These are phyloP conservation scores for Ctenochaetus hawaiiensis DNA, from an alignment of 2,797 vertebrate species.

Conservation along the genomic window DNA sequence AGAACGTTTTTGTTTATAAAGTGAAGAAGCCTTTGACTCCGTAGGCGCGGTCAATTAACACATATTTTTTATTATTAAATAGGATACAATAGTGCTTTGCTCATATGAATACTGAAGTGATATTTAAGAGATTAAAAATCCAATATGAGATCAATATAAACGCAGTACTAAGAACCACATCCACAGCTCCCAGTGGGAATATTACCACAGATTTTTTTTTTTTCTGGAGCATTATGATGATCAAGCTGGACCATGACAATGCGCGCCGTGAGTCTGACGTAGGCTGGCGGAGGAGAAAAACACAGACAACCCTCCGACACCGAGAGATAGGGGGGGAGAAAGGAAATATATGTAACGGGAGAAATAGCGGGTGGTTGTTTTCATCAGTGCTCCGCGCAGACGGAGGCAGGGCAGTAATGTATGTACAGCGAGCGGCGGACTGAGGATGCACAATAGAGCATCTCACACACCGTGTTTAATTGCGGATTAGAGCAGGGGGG, in stretches of 20 bases:
- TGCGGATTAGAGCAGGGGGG: conserved; percentile 79
- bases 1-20: background rate
- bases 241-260: conserved; percentile 76
- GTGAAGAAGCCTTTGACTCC: background rate
- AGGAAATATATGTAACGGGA: conserved; percentile 12
- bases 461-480: conserved; percentile 81
- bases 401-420: conserved; percentile 25
- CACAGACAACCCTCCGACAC: conserved; percentile 68
- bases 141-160: conserved; percentile 48
- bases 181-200: conserved; percentile 53
- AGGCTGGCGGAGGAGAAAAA: conserved; percentile 77
- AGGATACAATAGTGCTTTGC: background rate
- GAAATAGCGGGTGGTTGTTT: conserved; percentile 60
- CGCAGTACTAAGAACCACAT: background rate
- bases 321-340: conserved; percentile 34
- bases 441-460: conserved; percentile 82
- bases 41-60: conserved; percentile 16
- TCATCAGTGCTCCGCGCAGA: conserved; percentile 29
- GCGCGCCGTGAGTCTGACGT: conserved; percentile 81
- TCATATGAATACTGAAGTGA: conserved; percentile 32
- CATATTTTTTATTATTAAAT: background rate
- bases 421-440: conserved; percentile 44
- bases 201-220: conserved; percentile 27
- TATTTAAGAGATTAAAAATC: conserved; percentile 37
- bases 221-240: conserved; percentile 42